Base-by-base conservation (phyloP, 2,797 vertebrate species). In the Gephyroberyx darwinii region DNA sequence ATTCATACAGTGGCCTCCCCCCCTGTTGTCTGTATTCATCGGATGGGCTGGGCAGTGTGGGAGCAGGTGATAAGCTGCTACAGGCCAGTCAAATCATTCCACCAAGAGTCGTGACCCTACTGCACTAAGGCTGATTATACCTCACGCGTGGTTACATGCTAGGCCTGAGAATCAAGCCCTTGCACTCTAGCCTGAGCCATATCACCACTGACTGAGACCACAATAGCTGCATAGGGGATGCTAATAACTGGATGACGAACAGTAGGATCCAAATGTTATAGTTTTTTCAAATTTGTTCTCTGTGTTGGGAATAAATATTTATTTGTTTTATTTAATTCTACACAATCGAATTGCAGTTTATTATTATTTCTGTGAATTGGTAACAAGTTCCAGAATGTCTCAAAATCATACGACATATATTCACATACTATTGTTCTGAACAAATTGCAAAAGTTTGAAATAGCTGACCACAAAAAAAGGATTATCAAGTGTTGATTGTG, bases 71-170 rank as follows among this genome's bases (percentile, higher is more conserved):
- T 86, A 86, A 90, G 88, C 86, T 71, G 72, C 83, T 82, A 76
- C 58, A 69, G 85, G 75, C 77, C 83, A 71, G 85, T 83, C 73
- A 71, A 74, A 78, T 71, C 78, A 65, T 79, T 88, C 71, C 85
- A 50, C 69, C 69, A 50, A 63, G 86, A 92, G 91, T 88, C 85
- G 84, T 90, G 91, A 91, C 88, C 91, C 79, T 74, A 81, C 71
- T 66, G 78, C 85, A 87, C 81, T 61, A 80, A 72, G 72, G 63
- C 89, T 91, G 91, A 92, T 91, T 91, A 89, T 76, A 76, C 65
- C 75, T 73, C 73, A 77, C 73, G 72, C 65, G 33, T 72, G 58
- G 66, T 80, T 71, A 20, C 17, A 50, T 14, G 70, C 83, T 61
- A 43, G 47, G 62, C 71, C 84, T 81, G 54, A 80, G 71, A 84